phyloP scores from a whole-genome alignment of 2,113 vertebrate genomes.

The Cairina moschata region DNA sequence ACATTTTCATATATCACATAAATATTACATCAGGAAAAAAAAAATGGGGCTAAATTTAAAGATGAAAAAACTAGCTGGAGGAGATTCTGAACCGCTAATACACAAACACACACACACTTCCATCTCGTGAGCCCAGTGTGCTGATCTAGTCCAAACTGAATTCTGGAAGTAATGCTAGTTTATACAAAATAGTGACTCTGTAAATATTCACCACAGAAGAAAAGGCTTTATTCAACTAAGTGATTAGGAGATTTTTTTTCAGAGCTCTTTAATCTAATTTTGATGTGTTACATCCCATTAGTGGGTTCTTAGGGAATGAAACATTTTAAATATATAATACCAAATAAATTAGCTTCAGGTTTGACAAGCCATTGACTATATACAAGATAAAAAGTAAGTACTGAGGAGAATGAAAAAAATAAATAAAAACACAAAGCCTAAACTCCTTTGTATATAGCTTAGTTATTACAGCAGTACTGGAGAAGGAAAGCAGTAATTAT shows the following conservation, averaged over 20 bases:
- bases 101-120: fast-evolving
- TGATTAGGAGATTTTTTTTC: background rate
- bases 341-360: constrained; percentile 4
- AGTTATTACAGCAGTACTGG: background rate
- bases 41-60: background rate
- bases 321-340: background rate
- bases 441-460: background rate
- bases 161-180: constrained; percentile 5
- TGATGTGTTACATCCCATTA: constrained; percentile 12
- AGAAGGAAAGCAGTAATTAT: constrained; percentile 36
- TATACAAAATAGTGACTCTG: background rate
- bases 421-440: background rate
- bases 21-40: background rate
- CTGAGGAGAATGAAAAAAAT: constrained; percentile 22
- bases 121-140: background rate
- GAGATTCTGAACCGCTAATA: background rate
- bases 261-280: constrained; percentile 30
- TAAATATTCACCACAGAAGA: background rate
- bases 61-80: background rate
- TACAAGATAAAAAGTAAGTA: constrained; percentile 6
- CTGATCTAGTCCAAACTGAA: background rate
- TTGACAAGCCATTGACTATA: constrained; percentile 15
- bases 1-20: background rate
- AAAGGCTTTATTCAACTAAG: background rate
- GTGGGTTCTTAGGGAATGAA: constrained; percentile 13